Evolutionary conservation across 2,888 invertebrate species (phyloP), one percentile per base, ranked within the genome.

Genomic region (Cantharis lateralis): DNA sequence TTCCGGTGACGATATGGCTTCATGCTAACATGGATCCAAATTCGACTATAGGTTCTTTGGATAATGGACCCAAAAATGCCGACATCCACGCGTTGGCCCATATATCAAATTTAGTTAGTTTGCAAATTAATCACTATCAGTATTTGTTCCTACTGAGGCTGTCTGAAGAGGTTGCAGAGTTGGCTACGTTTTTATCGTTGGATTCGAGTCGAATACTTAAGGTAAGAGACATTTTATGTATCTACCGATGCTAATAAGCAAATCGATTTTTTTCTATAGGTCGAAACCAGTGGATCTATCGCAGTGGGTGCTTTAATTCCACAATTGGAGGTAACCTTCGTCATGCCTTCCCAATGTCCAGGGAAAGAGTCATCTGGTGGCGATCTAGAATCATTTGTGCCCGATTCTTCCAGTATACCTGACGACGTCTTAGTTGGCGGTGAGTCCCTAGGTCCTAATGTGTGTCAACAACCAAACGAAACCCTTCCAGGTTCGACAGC

Each of bases 121-220:
- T 97, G 3, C 98, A 98, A 88, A 91, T 98, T 78, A 98, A 97
- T 89, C 98, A 98, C 88, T 97, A 95, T 88, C 98, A 98, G 89
- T 94, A 94, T 89, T 90, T 98, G 82, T 98, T 98, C 89, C 90
- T 98, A 72, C 88, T 97, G 87, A 90, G 98, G 72, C 90, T 97
- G 83, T 90, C 95, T 20, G 98, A 98, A 88, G 92, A 94, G 70
- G 88, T 96, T 32, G 91, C 94, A 0, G 96, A 96, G 88, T 90
- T 96, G 89, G 90, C 94, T 5, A 94, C 95, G 11, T 96, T 95
- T 89, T 88, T 96, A 62, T 91, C 94, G 2, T 90, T 95, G 77
- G 96, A 96, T 86, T 93, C 95, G 0, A 93, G 93, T 80, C 89
- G 93, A 78, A 94, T 95, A 83, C 86, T 92, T 81, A 90, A 92